These are phyloP conservation scores for Vireo griseus DNA, from an alignment of 2,797 vertebrate genomes.

Conservation along the genomic window DNA sequence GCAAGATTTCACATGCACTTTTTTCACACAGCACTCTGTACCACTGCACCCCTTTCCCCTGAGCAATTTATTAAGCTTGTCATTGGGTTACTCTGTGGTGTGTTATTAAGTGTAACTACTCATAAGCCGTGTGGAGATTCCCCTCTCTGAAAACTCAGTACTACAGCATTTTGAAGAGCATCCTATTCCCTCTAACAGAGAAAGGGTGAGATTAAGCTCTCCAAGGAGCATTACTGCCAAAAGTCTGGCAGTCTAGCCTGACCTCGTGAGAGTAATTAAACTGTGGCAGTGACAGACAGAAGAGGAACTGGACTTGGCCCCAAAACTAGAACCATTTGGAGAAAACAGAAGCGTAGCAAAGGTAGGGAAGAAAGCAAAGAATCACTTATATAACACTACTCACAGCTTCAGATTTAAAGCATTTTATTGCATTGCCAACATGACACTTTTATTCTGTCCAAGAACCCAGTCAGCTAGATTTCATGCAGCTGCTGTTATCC, in stretches of 20 bases:
- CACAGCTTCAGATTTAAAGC: neutral
- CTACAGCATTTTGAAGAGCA: neutral
- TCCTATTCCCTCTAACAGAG: neutral
- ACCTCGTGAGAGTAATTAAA: neutral
- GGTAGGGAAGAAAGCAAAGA: neutral
- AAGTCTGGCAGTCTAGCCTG: neutral
- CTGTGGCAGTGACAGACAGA: neutral
- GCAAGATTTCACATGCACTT: neutral
- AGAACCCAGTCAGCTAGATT: neutral
- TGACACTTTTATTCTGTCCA: neutral
- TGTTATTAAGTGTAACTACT: neutral
- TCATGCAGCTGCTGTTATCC: neutral
- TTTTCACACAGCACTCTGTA: neutral
- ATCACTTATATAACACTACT: neutral
- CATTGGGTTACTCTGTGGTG: neutral
- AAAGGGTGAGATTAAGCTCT: neutral
- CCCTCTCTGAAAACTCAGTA: neutral
- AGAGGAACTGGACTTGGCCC: neutral
- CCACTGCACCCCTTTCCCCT: neutral
- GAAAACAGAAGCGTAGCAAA: neutral
- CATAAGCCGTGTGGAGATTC: rapidly evolving
- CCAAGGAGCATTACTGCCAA: neutral
- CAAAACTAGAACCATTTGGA: neutral
- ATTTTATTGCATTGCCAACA: neutral
- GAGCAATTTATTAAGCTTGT: neutral